Percentiles rank a stretch among this genome's conserved stretches.
These are phyloP conservation scores for Neosalanx taihuensis DNA, from an alignment of 2,797 vertebrate genomes.

Conservation along the genomic window DNA sequence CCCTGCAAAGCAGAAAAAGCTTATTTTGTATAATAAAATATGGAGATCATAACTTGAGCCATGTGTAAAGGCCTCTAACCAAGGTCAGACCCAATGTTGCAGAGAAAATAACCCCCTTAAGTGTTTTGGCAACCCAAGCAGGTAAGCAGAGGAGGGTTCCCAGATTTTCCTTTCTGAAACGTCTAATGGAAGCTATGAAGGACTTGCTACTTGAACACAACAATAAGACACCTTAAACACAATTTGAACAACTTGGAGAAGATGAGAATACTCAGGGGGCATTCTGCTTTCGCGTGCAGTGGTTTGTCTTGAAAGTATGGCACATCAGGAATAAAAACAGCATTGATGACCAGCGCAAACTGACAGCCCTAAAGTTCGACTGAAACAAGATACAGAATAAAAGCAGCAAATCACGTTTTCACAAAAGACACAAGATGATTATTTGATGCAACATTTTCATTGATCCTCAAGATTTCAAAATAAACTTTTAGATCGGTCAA, in stretches of 20 bases:
- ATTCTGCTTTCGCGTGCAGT: conserved; percentile 26
- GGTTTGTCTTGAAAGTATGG: not conserved
- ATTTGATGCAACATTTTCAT: conserved; percentile 62
- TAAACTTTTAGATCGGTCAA: conserved; percentile 60
- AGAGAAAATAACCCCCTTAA: conserved; percentile 14
- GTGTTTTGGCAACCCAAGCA: conserved; percentile 3
- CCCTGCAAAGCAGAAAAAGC: conserved; percentile 20
- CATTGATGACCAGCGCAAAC: conserved; percentile 64
- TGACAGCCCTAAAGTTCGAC: conserved; percentile 64
- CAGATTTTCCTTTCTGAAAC: conserved; percentile 16
- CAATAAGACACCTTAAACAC: conserved; percentile 39
- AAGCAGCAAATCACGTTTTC: conserved; percentile 75
- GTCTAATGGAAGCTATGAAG: conserved; percentile 11
- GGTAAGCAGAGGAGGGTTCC: conserved; percentile 33
- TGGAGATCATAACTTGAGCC: conserved; percentile 14
- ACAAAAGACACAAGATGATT: conserved; percentile 65
- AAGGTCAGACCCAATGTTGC: not conserved
- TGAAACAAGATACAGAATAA: conserved; percentile 64
- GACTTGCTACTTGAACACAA: conserved; percentile 37
- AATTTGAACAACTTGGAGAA: conserved; percentile 36
- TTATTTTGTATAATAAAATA: conserved; percentile 20
- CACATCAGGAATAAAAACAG: conserved; percentile 46
- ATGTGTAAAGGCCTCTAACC: conserved; percentile 5
- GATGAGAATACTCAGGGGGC: conserved; percentile 25
- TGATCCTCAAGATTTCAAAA: conserved; percentile 59